Evolutionary conservation across 2,797 vertebrate species (phyloP), one percentile per base, ranked within the genome.

Genomic region (Tympanoctomys barrerae): DNA sequence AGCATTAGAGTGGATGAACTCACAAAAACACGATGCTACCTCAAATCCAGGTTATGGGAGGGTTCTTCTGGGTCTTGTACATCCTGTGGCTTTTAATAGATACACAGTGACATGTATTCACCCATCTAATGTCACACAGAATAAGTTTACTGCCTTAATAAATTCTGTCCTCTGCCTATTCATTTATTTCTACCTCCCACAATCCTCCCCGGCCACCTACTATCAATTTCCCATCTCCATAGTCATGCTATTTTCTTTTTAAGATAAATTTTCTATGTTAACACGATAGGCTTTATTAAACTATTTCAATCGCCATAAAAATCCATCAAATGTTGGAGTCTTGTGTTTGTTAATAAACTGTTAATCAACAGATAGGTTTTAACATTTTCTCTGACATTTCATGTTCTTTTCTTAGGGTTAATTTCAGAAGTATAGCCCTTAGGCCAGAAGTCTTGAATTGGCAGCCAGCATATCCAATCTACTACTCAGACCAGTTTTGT

Each of bases 1-100:
- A 0, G 14, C 12, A 64, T 39, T 42, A 3, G 10, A 28, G 0
- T 0, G 0, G 7, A 0, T 68, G 59, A 82, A 36, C 39, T 18
- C 24, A 11, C 22, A 19, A 1, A 7, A 22, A 46, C 71, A 70
- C 3, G 18, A 3, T 21, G 4, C 77, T 64, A 49, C n/a, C 19
- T 64, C 6, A 10, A 46, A 31, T n/a, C 21, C 52, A 7, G 31
- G 9, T 66, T 78, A 2, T 68, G 10, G 13, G 1, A 57, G 42
- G 10, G 31, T 14, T 71, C 42, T 1, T 79, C 80, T 62, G 5
- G 24, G 42, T 46, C 11, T 7, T 26, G 54, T 24, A 0, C 13
- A 2, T 36, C 21, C n/a, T 66, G 0, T 16, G 39, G 59, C 46
- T 61, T 82, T 84, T 46, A n/a, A 89, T 64, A 42, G 57, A 49